Evolutionary conservation across 2,113 vertebrate species (phyloP).

Genomic region (Neotoma lepida): DNA sequence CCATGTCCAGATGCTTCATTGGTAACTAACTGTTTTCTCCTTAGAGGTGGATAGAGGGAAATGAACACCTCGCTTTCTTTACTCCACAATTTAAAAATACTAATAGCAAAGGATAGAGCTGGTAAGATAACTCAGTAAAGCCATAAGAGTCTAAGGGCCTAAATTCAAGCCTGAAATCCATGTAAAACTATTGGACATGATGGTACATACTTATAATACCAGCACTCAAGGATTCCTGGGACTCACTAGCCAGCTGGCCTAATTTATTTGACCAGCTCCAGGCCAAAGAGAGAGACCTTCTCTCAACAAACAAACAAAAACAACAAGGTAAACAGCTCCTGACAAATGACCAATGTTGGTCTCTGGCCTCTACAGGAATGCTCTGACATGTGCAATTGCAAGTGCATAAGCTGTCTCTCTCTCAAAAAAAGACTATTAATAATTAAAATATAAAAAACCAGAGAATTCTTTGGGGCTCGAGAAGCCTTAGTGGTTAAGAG

Average conservation of each 20-base stretch:
- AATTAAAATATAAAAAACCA: background rate
- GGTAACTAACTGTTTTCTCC: background rate
- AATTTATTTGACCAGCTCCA: background rate
- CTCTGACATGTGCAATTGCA: background rate
- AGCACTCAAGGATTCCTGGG: background rate
- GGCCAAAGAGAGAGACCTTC: background rate
- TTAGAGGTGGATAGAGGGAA: background rate
- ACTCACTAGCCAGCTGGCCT: background rate
- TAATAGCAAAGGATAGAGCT: background rate
- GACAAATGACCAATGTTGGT: background rate
- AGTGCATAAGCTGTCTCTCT: too few relatives aligned
- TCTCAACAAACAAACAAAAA: background rate
- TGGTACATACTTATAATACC: too few relatives aligned
- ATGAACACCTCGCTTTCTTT: background rate
- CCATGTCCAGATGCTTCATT: background rate
- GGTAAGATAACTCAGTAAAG: background rate
- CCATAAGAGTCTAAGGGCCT: too few relatives aligned
- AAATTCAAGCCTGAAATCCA: background rate
- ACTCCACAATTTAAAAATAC: background rate
- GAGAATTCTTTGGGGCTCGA: background rate
- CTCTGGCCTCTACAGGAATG: background rate
- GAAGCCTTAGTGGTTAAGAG: background rate
- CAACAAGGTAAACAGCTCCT: background rate
- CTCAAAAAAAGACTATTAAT: background rate
- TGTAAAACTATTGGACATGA: background rate